Evolutionary conservation across 1,140 invertebrate species (phyloP).

Genomic region (Wasmannia auropunctata): DNA sequence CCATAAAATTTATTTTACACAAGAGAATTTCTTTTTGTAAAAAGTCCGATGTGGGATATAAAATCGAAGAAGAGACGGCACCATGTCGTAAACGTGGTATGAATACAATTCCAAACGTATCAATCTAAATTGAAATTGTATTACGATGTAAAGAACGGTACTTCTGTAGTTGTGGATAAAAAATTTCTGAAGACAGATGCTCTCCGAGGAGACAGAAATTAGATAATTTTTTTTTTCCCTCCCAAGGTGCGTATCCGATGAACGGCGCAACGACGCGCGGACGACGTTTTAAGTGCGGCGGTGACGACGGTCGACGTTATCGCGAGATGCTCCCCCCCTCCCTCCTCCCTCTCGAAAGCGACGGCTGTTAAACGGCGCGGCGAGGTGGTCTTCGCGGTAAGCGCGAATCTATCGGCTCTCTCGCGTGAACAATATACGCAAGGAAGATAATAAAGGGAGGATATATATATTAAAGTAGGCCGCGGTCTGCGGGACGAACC

Average conservation of each 20-base stretch:
- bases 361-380: neutral
- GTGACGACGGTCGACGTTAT: constrained; percentile 25
- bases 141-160: neutral
- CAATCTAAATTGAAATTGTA: neutral
- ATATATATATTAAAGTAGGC: constrained; percentile 68
- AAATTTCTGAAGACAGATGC: neutral
- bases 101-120: neutral
- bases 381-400: constrained; percentile 9
- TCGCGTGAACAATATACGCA: constrained; percentile 18
- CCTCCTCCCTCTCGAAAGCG: no score
- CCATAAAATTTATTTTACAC: neutral
- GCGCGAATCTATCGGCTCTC: constrained; percentile 37
- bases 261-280: no score
- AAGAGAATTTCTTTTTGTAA: neutral
- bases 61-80: neutral
- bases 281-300: neutral
- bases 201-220: neutral
- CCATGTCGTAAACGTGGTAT: neutral
- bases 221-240: neutral
- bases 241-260: neutral
- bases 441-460: constrained; percentile 46
- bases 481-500: constrained; percentile 48
- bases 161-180: neutral
- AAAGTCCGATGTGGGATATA: neutral
- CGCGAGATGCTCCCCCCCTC: neutral